Conservation (phyloP, 2,888 invertebrate genomes). For the Eretmocerus hayati region DNA sequence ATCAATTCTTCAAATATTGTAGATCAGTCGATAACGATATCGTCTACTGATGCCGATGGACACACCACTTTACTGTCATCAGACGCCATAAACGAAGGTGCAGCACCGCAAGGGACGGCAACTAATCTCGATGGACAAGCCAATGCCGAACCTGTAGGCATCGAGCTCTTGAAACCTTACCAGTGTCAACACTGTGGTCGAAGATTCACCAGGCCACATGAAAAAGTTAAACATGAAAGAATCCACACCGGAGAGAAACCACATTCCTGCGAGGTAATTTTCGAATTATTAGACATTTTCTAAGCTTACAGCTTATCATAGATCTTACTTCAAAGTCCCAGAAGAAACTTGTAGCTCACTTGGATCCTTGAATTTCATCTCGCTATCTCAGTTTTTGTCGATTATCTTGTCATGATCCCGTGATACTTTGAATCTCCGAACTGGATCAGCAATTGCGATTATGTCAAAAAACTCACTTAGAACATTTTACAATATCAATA, state of each 20-base stretch:
- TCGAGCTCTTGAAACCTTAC: constrained; percentile 50
- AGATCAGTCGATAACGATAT: not conserved
- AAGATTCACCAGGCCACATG: constrained; percentile 66
- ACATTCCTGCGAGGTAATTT: constrained; percentile 58
- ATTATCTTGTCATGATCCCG: no score
- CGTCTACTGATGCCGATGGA: not conserved
- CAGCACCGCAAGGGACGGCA: not conserved
- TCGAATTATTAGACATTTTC: no score
- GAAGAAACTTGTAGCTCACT: no score
- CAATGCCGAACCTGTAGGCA: not conserved
- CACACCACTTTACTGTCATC: not conserved
- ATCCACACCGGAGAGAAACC: constrained; percentile 79
- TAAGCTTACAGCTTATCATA: not conserved
- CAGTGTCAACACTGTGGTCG: constrained; percentile 66
- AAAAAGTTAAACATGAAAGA: constrained; percentile 79
- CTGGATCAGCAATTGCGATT: no score
- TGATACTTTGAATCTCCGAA: no score
- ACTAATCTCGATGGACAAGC: not conserved
- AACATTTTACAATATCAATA: no score
- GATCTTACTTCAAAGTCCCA: no score
- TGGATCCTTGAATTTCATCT: no score
- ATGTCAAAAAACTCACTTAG: no score
- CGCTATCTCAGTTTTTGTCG: no score
- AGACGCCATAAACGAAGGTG: not conserved
- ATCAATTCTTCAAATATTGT: not conserved